Base-by-base conservation (phyloP, 2,113 vertebrate genomes). In the Nothobranchius furzeri region DNA sequence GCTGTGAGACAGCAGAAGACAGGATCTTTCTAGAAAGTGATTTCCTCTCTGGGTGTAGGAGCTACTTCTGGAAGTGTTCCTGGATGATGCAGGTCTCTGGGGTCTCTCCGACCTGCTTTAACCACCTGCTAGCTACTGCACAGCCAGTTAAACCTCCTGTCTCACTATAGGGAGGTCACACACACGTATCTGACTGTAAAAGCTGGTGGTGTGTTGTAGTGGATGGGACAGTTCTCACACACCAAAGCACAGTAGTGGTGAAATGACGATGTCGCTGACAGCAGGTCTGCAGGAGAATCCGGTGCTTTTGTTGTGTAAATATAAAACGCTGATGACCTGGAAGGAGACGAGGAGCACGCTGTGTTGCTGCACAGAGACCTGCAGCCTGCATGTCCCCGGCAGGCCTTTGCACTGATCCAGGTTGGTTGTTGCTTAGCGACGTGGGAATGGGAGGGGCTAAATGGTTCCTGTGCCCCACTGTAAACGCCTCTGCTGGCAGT, bases 21-120 rank as follows among this genome's bases (percentile, higher is more conserved):
- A 35, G 42, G 62, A 66, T 87, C 84, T 88, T 88, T 79, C 79
- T 88, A 89, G 89, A 77, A 85, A 84, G 30, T 30, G 52, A 63
- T 70, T 88, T 87, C 72, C 75, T 84, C 63, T 71, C 67, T 36
- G 52, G 69, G 71, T 40, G n/a, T 35, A 60, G 54, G 14, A 63
- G 54, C 73, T 89, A 88, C 90, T 89, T 84, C 62, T 35, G 78
- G 82, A 73, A 66, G n/a, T 1, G 55, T 50, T 80, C 76, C 64
- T 60, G 20, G 20, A 20, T 13, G 55, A 45, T 42, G 71, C 79
- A 67, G 83, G 79, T 42, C 77, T 6, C 69, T 69, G 0, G 61
- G 65, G 79, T 53, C 17, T 69, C 58, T 69, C 57, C 68, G 79
- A 78, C 85, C 82, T 81, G 74, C 74, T 76, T 65, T 57, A 30